Evolutionary conservation across 2,888 invertebrate genomes (phyloP), one percentile per base, ranked within the genome.

Genomic region (Drosophila paramelanica): DNA sequence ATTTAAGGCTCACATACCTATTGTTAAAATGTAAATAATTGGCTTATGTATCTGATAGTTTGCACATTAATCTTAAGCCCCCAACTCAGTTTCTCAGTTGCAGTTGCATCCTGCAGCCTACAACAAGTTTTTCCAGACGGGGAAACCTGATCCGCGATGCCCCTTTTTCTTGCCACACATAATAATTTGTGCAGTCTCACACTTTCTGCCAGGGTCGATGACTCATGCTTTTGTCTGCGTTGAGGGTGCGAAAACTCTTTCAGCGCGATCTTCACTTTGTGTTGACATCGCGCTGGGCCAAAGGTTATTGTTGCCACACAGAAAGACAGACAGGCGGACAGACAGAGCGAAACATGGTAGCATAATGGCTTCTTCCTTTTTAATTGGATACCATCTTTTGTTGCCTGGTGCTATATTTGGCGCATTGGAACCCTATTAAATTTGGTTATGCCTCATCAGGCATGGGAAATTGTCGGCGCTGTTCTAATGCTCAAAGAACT

Each of bases 171-270:
- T 53, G 46, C 33, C 33, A 45, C 41, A 47, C n/a, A 43, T 36
- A 41, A 46, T 47, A 10, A 36, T 8, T 13, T 36, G 7, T 36
- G 31, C 42, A 52, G 36, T 46, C 31, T 42, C 49, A 49, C 36
- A 49, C 13, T 46, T 49, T 42, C 50, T 20, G 8, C 53, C 61
- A 27, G 62, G 84, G 87, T 89, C 81, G 72, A 79, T 89, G 89
- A 88, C 89, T 76, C 72, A 81, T 13, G 33, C 64, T 58, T 67
- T 66, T 78, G 60, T 68, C 27, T 52, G 49, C 64, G 41, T 62
- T 61, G 70, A 62, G 81, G 83, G 87, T 81, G 87, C 65, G 25
- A 58, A 61, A 81, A 64, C 86, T 79, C 69, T 79, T 87, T 66
- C 25, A 71, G 45, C 27, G 45, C 27, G 45, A 38, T 36, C 65